phyloP scores from a whole-genome alignment of 2,797 vertebrate genomes.

The Pseudochirops cupreus region DNA sequence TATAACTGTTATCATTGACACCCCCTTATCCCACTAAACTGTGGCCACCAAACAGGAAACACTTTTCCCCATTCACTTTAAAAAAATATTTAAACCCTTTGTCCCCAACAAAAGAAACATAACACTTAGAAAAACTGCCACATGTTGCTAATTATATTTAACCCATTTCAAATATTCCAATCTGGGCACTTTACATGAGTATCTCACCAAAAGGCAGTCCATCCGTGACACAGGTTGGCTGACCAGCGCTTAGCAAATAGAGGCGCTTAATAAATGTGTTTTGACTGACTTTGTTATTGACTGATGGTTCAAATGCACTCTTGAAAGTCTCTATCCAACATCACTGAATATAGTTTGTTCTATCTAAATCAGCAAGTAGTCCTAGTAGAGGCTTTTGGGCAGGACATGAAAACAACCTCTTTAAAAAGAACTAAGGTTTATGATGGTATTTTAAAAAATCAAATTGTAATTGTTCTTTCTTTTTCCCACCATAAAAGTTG shows the following conservation, averaged over 20 bases:
- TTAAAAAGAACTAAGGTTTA: background rate
- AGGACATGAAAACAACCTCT: background rate
- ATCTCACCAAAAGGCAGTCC: background rate
- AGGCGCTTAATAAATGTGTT: background rate
- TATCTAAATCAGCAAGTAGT: background rate
- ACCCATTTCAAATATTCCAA: background rate
- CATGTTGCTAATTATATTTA: background rate
- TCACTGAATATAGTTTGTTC: background rate
- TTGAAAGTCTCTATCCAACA: background rate
- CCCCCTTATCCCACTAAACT: background rate
- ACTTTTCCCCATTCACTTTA: background rate
- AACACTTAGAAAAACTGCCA: background rate
- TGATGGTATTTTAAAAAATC: background rate
- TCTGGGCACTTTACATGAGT: background rate
- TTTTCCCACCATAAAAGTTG: background rate
- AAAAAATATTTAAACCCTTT: background rate
- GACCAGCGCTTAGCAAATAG: background rate
- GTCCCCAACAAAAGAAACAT: background rate
- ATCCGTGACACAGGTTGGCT: background rate
- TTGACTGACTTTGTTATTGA: background rate
- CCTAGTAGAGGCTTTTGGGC: background rate
- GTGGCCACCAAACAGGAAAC: background rate
- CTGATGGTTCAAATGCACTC: background rate
- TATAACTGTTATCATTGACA: background rate
- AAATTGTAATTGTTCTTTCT: background rate